Percentiles rank a stretch among this genome's conserved stretches.
These are phyloP conservation scores for Anneissia japonica DNA, from an alignment of 35 echinoderm and acorn worm species.

Conservation along the genomic window DNA sequence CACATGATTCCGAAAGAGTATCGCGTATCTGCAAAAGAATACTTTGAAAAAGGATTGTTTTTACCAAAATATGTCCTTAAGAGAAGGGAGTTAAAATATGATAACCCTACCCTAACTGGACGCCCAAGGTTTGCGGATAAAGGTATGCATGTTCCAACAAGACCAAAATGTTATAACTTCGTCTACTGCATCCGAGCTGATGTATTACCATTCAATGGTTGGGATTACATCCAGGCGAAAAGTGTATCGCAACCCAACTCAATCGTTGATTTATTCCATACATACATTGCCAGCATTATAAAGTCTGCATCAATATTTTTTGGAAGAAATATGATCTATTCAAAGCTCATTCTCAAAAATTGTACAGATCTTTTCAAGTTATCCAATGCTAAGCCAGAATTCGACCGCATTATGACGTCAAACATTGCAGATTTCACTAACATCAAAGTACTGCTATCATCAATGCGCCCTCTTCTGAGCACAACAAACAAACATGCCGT, in stretches of 20 bases:
- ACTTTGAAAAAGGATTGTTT: neutral
- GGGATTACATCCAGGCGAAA: neutral
- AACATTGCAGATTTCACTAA: conserved; percentile 36
- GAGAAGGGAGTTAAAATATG: neutral
- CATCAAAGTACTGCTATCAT: neutral
- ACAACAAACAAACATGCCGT: conserved; percentile 39
- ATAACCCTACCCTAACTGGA: neutral
- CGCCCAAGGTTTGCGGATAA: neutral
- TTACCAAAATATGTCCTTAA: neutral
- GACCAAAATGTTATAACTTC: neutral
- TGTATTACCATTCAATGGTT: neutral
- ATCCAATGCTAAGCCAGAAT: neutral
- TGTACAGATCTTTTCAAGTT: neutral
- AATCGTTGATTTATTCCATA: neutral
- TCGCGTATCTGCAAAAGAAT: neutral
- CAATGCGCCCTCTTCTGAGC: conserved; percentile 32
- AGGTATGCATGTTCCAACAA: neutral
- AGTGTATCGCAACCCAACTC: neutral
- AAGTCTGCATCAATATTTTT: neutral
- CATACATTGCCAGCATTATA: neutral
- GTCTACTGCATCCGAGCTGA: neutral
- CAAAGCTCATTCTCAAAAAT: neutral
- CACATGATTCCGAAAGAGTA: too few relatives aligned
- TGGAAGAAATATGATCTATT: neutral
- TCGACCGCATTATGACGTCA: conserved; percentile 56